Conservation (phyloP, 2,797 vertebrate species). For the Enteromius fasciolatus region DNA sequence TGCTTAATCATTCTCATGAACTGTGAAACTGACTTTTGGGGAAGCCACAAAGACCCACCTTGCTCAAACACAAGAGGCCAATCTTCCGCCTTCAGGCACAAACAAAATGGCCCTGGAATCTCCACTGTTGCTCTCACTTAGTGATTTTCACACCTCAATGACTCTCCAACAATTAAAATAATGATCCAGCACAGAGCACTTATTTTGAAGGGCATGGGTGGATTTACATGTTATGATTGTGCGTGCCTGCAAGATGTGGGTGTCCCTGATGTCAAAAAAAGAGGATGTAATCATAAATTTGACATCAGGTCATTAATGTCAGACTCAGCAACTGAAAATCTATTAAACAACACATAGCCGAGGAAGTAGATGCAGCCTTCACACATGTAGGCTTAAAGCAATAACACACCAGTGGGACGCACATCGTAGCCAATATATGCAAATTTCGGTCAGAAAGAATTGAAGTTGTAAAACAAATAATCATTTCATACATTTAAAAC, state of each 20-base stretch:
- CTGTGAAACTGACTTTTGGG: slow-evolving; percentile 60
- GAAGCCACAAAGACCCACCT: slow-evolving; percentile 64
- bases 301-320: slow-evolving; percentile 58
- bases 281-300: slow-evolving; percentile 56
- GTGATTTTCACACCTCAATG: slow-evolving; percentile 83
- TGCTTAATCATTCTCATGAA: slow-evolving; percentile 34
- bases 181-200: slow-evolving; percentile 80
- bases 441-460: background rate
- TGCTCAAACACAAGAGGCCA: slow-evolving; percentile 74
- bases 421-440: background rate
- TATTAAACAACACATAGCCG: slow-evolving; percentile 17
- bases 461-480: background rate
- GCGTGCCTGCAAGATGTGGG: slow-evolving; percentile 47
- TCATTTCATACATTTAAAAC: background rate
- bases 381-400: background rate
- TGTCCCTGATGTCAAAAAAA: slow-evolving; percentile 52
- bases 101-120: slow-evolving; percentile 87
- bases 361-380: slow-evolving; percentile 25
- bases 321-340: slow-evolving; percentile 26
- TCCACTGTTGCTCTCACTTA: slow-evolving; percentile 77
- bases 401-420: background rate
- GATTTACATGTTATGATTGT: slow-evolving; percentile 69
- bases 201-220: slow-evolving; percentile 77
- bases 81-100: slow-evolving; percentile 83
- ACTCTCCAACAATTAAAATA: slow-evolving; percentile 87